A percentile compares a stretch with the other conserved stretches of the same genome.
Evolutionary conservation across 2,888 invertebrate genomes (phyloP).

Genomic region (Cylindroiulus punctatus): DNA sequence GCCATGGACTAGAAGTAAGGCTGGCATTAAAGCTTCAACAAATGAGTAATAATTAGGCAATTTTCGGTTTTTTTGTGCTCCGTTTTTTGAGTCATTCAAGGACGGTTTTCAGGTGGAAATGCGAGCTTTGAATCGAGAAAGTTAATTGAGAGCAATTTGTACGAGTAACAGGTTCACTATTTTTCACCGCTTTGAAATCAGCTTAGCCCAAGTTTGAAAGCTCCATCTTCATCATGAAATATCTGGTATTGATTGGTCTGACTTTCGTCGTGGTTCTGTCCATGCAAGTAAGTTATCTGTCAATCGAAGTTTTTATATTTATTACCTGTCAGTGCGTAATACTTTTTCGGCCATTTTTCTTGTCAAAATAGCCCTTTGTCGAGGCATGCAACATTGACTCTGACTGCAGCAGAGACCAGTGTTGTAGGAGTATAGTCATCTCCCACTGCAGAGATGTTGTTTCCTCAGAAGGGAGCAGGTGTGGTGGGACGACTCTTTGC

Average conservation of each 20-base stretch:
- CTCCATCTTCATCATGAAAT: background rate
- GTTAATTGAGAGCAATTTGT: background rate
- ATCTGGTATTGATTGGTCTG: background rate
- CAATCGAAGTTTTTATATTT: background rate
- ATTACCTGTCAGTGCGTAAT: background rate
- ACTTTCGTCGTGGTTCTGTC: background rate
- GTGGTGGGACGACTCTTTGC: slow-evolving; percentile 27
- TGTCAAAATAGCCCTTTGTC: slow-evolving; percentile 3
- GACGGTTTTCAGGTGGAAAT: slow-evolving; percentile 14
- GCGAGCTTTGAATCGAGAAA: background rate
- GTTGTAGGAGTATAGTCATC: background rate
- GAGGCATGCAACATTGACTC: background rate
- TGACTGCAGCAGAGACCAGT: slow-evolving; percentile 11
- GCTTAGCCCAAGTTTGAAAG: background rate
- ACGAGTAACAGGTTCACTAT: background rate
- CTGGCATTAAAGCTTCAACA: background rate
- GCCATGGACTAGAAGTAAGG: background rate
- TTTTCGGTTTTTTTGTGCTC: slow-evolving; percentile 31
- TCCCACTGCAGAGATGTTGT: background rate
- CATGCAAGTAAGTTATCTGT: background rate
- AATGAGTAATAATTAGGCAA: background rate
- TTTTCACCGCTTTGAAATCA: background rate
- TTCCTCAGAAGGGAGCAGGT: background rate
- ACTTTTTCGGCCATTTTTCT: background rate
- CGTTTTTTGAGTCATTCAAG: slow-evolving; percentile 15